These are phyloP conservation scores for Microtus richardsoni DNA, from an alignment of 2,113 vertebrate species.

Conservation along the genomic window DNA sequence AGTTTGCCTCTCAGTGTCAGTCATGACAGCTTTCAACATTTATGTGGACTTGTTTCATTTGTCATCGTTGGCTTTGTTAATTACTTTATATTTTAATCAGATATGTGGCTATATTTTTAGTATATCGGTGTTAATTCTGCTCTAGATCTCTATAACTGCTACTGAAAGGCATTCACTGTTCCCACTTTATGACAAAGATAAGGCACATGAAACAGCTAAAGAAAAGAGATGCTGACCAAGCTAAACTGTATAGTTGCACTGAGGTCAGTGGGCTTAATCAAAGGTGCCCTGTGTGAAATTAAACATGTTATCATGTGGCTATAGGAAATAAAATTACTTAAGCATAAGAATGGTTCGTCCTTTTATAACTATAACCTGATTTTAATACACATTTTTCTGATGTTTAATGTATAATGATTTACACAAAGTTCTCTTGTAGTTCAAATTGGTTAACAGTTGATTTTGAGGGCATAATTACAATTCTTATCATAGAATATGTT, in stretches of 20 bases:
- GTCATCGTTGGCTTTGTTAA: background rate
- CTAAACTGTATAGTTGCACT: accelerated
- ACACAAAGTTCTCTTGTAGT: background rate
- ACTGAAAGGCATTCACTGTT: background rate
- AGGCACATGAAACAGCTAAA: background rate
- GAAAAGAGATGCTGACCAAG: background rate
- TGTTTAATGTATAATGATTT: background rate
- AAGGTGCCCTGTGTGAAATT: background rate
- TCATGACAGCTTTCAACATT: background rate
- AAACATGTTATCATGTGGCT: background rate
- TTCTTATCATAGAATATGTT: background rate
- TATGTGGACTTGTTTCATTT: background rate
- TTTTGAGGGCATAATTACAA: background rate
- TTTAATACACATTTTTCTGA: background rate
- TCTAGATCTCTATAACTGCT: background rate
- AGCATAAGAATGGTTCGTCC: background rate
- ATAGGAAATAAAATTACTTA: background rate
- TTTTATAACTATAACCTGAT: background rate
- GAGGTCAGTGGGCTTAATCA: background rate
- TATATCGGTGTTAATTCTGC: background rate
- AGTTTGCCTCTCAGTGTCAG: background rate
- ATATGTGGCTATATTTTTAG: background rate
- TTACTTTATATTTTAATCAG: background rate
- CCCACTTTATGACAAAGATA: background rate
- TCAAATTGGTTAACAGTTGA: background rate